A percentile compares a stretch with the other conserved stretches of the same genome.
Conservation (phyloP, 2,888 invertebrate species). For the Drosophila yooni region DNA sequence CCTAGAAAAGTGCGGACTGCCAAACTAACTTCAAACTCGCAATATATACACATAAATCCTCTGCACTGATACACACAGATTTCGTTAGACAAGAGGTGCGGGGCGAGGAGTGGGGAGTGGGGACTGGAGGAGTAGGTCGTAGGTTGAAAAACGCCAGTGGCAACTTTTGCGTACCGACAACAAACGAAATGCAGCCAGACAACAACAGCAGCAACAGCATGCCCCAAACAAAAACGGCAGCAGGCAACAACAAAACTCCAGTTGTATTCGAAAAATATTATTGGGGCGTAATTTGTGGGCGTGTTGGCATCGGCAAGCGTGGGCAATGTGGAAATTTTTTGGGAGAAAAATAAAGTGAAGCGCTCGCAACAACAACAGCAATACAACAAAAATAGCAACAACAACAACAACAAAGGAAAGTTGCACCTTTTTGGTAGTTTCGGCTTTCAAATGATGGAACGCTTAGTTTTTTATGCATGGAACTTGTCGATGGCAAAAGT, state of each 20-base stretch:
- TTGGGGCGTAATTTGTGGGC: conserved; percentile 66
- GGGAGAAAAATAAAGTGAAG: conserved; percentile 28
- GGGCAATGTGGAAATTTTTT: conserved; percentile 27
- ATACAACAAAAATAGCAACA: conserved; percentile 14
- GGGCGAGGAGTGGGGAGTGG: neutral
- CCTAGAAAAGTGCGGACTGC: conserved; percentile 66
- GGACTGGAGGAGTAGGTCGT: conserved; percentile 14
- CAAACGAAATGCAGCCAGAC: conserved; percentile 41
- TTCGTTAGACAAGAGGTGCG: conserved; percentile 37
- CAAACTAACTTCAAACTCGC: conserved; percentile 81
- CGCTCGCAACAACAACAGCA: conserved; percentile 18
- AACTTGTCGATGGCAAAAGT: conserved; percentile 73
- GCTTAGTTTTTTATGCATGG: conserved; percentile 65
- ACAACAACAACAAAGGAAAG: conserved; percentile 29
- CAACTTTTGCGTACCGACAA: conserved; percentile 57
- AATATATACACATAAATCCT: conserved; percentile 81
- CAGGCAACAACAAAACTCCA: conserved; percentile 26
- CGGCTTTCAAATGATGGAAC: conserved; percentile 56
- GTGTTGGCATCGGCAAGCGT: conserved; percentile 34
- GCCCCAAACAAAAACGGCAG: neutral
- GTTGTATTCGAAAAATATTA: conserved; percentile 71
- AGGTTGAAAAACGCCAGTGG: conserved; percentile 49
- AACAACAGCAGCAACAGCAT: conserved; percentile 20
- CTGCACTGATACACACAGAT: conserved; percentile 76
- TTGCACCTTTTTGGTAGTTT: conserved; percentile 53